A percentile compares a stretch with the other conserved stretches of the same genome.
These are phyloP conservation scores for Brachionichthys hirsutus DNA, from an alignment of 2,113 vertebrate genomes.

Conservation along the genomic window DNA sequence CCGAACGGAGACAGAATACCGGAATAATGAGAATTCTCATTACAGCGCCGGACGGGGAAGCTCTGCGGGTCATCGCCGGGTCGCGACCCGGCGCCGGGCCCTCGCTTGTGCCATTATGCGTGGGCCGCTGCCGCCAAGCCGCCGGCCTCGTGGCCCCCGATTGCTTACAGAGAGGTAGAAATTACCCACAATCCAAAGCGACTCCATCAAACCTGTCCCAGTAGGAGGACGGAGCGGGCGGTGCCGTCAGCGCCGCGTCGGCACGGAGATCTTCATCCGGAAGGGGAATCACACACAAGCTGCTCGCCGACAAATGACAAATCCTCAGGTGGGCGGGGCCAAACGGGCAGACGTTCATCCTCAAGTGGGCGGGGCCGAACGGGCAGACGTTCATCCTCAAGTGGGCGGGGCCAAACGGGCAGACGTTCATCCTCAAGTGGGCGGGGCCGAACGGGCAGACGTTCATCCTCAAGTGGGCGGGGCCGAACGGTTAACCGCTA, in stretches of 20 bases:
- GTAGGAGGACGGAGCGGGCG: too few species aligned
- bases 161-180: slow-evolving; percentile 6
- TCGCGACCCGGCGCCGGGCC: slow-evolving; percentile 25
- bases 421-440: too few species aligned
- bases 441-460: too few species aligned
- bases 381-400: too few species aligned
- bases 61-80: slow-evolving; percentile 24
- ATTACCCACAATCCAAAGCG: slow-evolving; percentile 30
- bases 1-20: slow-evolving; percentile 45
- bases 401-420: too few species aligned
- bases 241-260: too few species aligned
- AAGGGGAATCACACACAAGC: not conserved
- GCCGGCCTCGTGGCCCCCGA: not conserved
- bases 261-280: not conserved
- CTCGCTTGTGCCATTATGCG: slow-evolving; percentile 2
- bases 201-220: not conserved
- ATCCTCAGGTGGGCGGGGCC: too few species aligned
- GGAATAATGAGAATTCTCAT: slow-evolving; percentile 72
- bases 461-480: too few species aligned
- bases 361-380: too few species aligned
- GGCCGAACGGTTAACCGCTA: too few species aligned
- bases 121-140: slow-evolving; percentile 8
- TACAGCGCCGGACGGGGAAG: slow-evolving; percentile 36
- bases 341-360: too few species aligned
- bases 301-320: not conserved